Base-by-base conservation (phyloP, 2,113 vertebrate genomes). In the Protobothrops flavoviridis region DNA sequence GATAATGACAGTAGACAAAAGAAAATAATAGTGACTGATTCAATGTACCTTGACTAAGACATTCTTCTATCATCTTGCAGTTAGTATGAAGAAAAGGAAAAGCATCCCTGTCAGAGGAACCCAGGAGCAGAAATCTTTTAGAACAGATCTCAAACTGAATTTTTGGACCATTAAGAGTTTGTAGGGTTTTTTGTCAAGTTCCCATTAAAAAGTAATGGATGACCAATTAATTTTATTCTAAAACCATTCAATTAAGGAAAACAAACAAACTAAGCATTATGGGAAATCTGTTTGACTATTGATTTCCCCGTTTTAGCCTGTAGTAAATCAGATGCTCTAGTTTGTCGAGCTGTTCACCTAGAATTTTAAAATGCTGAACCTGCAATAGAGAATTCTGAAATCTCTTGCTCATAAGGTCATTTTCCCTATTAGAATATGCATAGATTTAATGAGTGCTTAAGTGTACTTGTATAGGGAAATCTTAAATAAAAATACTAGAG, bases 261-360 rank as follows among this genome's bases (percentile, higher is more conserved):
- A 94, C 57, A 94, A 94, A 93, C 20, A 0, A 55, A 85, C 89
- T 5, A 1, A 88, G 21, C 87, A 92, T 93, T 21, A 94, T 56
- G 93, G 3, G 59, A 93, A 90, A 93, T 93, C 10, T 0, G 69
- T 21, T 95, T 95, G 94, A 33, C 3, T 87, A 95, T 95, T 88
- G 87, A 93, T 94, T 96, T 94, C 20, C 17, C 3, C 93, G 45
- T 45, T 93, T 96, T 94, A 94, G 88, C 24, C 56, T 9, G 3
- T 23, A 93, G 91, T 94, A 95, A 95, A 94, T 92, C 85, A 95
- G 94, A 91, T 91, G 55, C 1, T 92, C 10, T 52, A 1, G 90
- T 90, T 93, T 48, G 26, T 0, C 50, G 0, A 57, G 7, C 1
- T 90, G 88, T 85, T 69, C 85, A 3, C 56, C 11, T 17, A 93